Conservation (phyloP, 2,797 vertebrate species). For the Chlorospingus semifuscus region DNA sequence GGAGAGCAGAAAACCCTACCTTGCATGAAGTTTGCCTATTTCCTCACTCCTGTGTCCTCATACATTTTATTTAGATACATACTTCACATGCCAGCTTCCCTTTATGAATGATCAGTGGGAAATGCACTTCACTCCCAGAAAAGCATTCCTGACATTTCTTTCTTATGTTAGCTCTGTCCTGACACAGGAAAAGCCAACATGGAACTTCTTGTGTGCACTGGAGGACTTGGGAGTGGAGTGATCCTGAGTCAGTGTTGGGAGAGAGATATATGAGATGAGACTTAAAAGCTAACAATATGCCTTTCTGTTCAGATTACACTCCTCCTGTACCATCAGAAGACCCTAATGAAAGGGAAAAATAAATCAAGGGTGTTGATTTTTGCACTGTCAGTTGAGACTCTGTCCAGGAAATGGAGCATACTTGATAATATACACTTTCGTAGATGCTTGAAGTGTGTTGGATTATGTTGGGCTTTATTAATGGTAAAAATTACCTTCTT, state of each 20-base stretch:
- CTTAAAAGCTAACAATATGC: background rate
- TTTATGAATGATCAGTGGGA: background rate
- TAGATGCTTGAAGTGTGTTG: background rate
- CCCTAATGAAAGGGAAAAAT: background rate
- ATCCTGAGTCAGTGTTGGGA: background rate
- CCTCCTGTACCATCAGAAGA: background rate
- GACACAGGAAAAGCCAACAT: background rate
- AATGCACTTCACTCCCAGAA: background rate
- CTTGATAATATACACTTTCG: background rate
- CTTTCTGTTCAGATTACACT: background rate
- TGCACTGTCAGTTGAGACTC: background rate
- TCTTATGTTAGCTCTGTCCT: background rate
- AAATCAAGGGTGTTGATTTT: background rate
- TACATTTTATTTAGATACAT: slow-evolving; percentile 9
- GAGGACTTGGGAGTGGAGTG: background rate
- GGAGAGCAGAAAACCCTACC: background rate
- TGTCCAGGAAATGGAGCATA: background rate
- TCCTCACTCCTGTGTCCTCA: background rate
- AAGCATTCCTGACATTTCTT: background rate
- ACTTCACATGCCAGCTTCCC: slow-evolving; percentile 1
- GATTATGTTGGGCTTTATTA: background rate
- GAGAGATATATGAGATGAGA: background rate
- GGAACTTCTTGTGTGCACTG: background rate
- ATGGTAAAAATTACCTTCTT: background rate
- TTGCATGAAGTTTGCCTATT: background rate